These are phyloP conservation scores for Eurytoma californica DNA, from an alignment of 2,888 invertebrate genomes.

Conservation along the genomic window DNA sequence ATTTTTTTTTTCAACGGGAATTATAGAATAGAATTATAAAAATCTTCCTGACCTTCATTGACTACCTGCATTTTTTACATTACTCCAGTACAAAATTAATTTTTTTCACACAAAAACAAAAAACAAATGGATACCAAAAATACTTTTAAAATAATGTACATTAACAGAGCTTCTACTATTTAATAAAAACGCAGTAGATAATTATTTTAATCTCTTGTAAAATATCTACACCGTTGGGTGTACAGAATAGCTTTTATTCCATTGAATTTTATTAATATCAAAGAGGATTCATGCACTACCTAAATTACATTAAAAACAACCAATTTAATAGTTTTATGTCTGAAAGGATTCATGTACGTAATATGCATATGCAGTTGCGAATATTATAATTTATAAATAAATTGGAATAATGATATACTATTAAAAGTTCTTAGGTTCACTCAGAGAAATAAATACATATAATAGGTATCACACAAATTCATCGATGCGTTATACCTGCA, in stretches of 20 bases:
- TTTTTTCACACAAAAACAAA: neutral
- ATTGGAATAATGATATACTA: conserved; percentile 2
- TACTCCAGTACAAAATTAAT: neutral
- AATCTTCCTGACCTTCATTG: no score
- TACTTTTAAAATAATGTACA: no score
- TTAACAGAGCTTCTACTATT: no score
- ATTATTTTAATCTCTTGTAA: no score
- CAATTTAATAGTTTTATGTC: neutral
- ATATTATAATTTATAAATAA: conserved; percentile 10
- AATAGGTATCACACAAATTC: conserved; percentile 9
- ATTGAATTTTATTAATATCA: conserved; percentile 20
- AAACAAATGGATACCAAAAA: no score
- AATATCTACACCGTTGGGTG: neutral
- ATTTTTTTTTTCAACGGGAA: no score
- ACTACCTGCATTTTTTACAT: no score
- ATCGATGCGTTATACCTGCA: conserved; percentile 22
- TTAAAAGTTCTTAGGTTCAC: neutral
- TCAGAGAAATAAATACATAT: conserved; percentile 19
- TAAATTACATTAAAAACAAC: neutral
- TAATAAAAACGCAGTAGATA: no score
- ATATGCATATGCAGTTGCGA: conserved; percentile 1
- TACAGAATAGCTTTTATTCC: neutral
- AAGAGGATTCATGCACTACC: conserved; percentile 11
- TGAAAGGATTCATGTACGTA: conserved; percentile 1
- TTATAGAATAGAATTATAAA: no score